Evolutionary conservation across 1,140 invertebrate genomes (phyloP).

Genomic region (Neoseiulus cucumeris): DNA sequence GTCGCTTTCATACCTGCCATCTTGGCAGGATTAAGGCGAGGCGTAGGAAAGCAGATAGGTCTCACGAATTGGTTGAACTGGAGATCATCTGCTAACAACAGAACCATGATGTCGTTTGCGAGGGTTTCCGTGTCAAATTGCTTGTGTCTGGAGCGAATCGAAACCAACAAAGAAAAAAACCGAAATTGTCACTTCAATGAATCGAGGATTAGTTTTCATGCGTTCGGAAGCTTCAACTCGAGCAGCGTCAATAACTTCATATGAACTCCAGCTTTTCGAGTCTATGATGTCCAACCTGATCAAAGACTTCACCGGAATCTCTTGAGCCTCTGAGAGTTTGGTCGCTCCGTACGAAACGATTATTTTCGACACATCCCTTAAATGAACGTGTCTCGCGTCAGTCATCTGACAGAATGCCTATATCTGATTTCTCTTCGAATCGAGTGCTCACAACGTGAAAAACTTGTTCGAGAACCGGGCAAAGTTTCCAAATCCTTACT

Average conservation of each 20-base stretch:
- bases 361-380: neutral
- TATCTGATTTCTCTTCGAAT: neutral
- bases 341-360: no score
- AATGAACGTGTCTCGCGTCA: neutral
- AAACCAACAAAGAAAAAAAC: neutral
- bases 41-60: neutral
- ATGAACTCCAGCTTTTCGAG: no score
- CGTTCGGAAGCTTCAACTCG: neutral
- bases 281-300: no score
- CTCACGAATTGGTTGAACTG: neutral
- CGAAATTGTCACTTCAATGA: neutral
- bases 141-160: neutral
- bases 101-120: neutral
- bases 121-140: neutral
- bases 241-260: neutral
- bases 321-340: no score
- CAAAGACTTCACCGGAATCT: no score
- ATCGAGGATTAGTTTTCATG: neutral
- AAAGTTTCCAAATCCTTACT: neutral
- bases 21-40: neutral
- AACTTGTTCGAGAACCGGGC: neutral
- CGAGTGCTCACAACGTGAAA: neutral
- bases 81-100: neutral
- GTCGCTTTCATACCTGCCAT: neutral
- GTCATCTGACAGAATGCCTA: neutral